Evolutionary conservation across 2,888 invertebrate species (phyloP).

Genomic region (Hydroisotoma schaefferi): DNA sequence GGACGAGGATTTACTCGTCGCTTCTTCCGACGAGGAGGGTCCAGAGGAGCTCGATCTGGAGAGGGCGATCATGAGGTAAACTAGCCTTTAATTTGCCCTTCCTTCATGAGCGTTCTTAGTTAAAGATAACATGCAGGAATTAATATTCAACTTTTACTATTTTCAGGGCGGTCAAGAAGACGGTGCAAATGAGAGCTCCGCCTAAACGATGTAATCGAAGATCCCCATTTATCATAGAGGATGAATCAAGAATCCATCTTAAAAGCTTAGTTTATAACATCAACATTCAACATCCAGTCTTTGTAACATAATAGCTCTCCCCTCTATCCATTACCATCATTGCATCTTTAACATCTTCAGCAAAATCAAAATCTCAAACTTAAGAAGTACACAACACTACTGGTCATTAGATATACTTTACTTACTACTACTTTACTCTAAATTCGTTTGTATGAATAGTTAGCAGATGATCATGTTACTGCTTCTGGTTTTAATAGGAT

Average conservation of each 20-base stretch:
- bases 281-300: constrained; percentile 5
- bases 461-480: no score
- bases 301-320: constrained; percentile 36
- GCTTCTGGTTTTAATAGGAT: no score
- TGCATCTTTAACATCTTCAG: constrained; percentile 24
- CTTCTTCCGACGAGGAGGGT: constrained; percentile 53
- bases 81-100: neutral
- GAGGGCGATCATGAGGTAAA: constrained; percentile 46
- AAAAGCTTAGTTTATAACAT: constrained; percentile 14
- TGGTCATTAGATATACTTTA: no score
- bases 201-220: constrained; percentile 25
- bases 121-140: constrained; percentile 36
- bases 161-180: no score
- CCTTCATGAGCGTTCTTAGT: no score
- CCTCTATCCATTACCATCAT: constrained; percentile 11
- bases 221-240: constrained; percentile 21
- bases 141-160: no score
- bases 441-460: no score
- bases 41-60: constrained; percentile 51
- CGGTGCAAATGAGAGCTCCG: constrained; percentile 38
- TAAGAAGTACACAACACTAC: no score
- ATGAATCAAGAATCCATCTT: constrained; percentile 4
- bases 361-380: no score
- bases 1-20: constrained; percentile 57
- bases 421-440: no score